Evolutionary conservation across 2,888 invertebrate genomes (phyloP).

Genomic region (Gymnoscelis rufifasciata): DNA sequence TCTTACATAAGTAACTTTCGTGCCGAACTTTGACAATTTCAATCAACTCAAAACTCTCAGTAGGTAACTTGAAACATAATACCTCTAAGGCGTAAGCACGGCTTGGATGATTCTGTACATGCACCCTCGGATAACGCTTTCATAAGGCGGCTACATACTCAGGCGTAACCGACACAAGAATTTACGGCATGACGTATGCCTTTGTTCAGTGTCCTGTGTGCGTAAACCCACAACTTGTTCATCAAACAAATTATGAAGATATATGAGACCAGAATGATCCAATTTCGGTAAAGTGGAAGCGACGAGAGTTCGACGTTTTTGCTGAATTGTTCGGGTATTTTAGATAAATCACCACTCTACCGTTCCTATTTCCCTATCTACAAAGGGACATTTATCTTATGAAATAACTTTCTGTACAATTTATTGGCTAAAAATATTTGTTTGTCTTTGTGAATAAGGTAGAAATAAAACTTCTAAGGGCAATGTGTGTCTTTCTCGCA

Average conservation of each 20-base stretch:
- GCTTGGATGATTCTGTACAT: conserved; percentile 42
- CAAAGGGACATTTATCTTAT: conserved; percentile 63
- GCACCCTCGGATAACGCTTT: conserved; percentile 53
- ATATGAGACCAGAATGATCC: conserved; percentile 70
- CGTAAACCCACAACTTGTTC: conserved; percentile 56
- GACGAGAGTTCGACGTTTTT: conserved; percentile 68
- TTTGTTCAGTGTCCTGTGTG: conserved; percentile 54
- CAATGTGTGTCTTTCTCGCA: not conserved
- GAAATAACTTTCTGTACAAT: conserved; percentile 14
- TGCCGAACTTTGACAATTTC: conserved; percentile 38
- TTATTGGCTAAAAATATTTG: not conserved
- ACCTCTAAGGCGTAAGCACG: conserved; percentile 38
- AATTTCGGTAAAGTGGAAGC: conserved; percentile 72
- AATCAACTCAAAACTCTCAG: conserved; percentile 44
- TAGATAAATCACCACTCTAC: conserved; percentile 71
- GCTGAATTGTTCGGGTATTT: conserved; percentile 74
- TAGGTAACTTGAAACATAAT: conserved; percentile 48
- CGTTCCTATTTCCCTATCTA: conserved; percentile 65
- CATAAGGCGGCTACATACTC: conserved; percentile 60
- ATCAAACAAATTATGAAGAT: conserved; percentile 70
- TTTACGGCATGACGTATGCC: conserved; percentile 56
- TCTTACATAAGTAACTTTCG: not conserved
- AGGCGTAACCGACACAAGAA: conserved; percentile 64
- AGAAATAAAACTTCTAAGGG: not conserved
- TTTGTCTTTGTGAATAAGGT: not conserved